Base-by-base conservation (phyloP, 1,140 invertebrate genomes). In the Heliconius nattereri region DNA sequence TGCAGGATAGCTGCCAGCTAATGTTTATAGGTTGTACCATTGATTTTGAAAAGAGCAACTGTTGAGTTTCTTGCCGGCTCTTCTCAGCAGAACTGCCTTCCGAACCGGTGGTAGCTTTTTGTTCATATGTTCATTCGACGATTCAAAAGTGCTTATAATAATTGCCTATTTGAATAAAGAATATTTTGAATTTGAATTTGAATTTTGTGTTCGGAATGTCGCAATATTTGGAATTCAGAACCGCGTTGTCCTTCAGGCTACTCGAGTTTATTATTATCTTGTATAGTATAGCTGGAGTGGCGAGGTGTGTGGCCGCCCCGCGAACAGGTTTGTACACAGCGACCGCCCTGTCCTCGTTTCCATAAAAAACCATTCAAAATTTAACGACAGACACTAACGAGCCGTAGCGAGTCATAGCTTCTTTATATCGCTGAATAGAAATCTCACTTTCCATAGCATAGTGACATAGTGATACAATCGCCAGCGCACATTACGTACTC, bases 331-430 rank as follows among this genome's bases (percentile, higher is more conserved):
- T 88, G 74, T 78, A 71, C 54, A 74, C 84, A 79, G 84, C 79
- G 84, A 77, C 81, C 74, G 78, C 77, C 75, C 72, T 78, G 83
- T 78, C 80, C 80, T 72, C 76, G 80, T 76, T 81, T 83, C 75
- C 79, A 84, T 87, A 90, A 92, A 92, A 91, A 92, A 87, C 75
- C 84, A 90, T 89, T 90, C 85, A 90, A 89, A 89, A 81, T 88
- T 90, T 90, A 88, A 91, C 86, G 86, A 89, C 83, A 78, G 79
- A 72, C 79, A 82, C 85, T 86, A 88, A 87, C 85, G 78, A 88
- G 85, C 84, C 66, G 45, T 71, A 54, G 75, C 72, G 75, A 82
- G 80, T 78, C 75, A 81, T 79, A 76, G 74, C 78, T 85, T 85
- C 83, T 83, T 86, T 85, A 86, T 82, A 85, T 86, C 83, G 78